Conservation (phyloP, 2,888 invertebrate genomes). For the Orchesellides sinensis region DNA sequence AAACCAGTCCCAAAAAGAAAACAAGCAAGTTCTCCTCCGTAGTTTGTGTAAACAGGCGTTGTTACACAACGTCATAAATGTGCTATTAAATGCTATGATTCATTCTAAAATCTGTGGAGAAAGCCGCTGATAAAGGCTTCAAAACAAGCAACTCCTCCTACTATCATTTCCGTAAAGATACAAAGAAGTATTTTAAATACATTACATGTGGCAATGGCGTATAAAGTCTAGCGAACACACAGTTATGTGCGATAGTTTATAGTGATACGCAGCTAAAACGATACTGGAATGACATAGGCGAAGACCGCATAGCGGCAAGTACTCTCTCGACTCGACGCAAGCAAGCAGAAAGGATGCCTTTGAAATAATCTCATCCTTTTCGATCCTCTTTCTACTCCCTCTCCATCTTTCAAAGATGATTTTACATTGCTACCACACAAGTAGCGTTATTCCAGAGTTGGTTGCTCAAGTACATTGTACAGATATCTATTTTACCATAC, state of each 20-base stretch:
- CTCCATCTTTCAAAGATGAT: slow-evolving; percentile 30
- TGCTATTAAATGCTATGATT: slow-evolving; percentile 29
- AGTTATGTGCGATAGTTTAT: neutral
- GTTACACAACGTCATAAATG: slow-evolving; percentile 12
- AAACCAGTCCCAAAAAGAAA: neutral
- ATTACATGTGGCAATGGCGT: too few species aligned
- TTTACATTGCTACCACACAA: neutral
- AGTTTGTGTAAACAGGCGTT: slow-evolving; percentile 1
- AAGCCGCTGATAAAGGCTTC: slow-evolving; percentile 8
- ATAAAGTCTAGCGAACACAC: too few species aligned
- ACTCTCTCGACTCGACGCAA: slow-evolving; percentile 26
- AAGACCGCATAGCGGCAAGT: slow-evolving; percentile 51
- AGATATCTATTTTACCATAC: too few species aligned
- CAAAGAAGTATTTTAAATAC: neutral
- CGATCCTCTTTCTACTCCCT: slow-evolving; percentile 23
- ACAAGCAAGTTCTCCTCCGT: neutral
- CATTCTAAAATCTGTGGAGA: slow-evolving; percentile 26
- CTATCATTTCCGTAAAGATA: slow-evolving; percentile 28
- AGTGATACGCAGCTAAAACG: neutral
- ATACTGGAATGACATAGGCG: slow-evolving; percentile 29
- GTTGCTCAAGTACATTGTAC: too few species aligned
- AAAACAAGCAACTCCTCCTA: too few species aligned
- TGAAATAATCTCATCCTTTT: slow-evolving; percentile 31
- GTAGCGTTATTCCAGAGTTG: too few species aligned
- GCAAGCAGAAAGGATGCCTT: slow-evolving; percentile 21